These are phyloP conservation scores for Pachyseris speciosa DNA, from an alignment of 64 coral and sea anemone species.

Conservation along the genomic window DNA sequence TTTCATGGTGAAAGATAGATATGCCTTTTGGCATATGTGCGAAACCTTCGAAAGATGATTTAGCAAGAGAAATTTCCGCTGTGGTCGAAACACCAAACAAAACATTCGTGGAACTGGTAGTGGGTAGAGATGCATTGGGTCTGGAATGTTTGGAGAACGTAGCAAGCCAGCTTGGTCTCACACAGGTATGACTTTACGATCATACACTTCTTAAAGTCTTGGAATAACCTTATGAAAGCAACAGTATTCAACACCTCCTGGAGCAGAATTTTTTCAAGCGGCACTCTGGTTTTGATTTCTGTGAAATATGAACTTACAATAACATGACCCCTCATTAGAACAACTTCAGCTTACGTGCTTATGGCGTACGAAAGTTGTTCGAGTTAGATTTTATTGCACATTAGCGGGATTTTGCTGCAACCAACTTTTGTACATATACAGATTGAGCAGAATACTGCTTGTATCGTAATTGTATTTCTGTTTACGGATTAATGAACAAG, in stretches of 20 bases:
- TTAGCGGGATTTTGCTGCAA: neutral
- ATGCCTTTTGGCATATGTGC: constrained; percentile 54
- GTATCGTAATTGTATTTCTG: neutral
- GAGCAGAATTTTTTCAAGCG: neutral
- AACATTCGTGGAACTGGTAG: neutral
- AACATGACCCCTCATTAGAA: neutral
- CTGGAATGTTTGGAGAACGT: constrained; percentile 17
- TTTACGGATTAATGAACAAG: neutral
- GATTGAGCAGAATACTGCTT: neutral
- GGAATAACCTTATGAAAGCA: neutral
- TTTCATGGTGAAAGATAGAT: constrained; percentile 25
- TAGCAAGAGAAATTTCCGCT: neutral
- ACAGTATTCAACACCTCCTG: neutral
- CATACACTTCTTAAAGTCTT: neutral
- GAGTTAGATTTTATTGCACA: neutral
- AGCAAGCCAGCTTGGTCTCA: neutral
- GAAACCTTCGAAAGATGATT: constrained; percentile 39
- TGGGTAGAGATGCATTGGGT: neutral
- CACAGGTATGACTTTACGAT: neutral
- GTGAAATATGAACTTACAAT: neutral
- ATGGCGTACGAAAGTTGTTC: neutral
- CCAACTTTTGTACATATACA: too few species aligned
- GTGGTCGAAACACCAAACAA: constrained; percentile 26
- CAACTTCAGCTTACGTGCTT: neutral
- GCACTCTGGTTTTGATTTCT: neutral